Evolutionary conservation across 1,140 invertebrate species (phyloP).

Genomic region (Pogonomyrmex barbatus): DNA sequence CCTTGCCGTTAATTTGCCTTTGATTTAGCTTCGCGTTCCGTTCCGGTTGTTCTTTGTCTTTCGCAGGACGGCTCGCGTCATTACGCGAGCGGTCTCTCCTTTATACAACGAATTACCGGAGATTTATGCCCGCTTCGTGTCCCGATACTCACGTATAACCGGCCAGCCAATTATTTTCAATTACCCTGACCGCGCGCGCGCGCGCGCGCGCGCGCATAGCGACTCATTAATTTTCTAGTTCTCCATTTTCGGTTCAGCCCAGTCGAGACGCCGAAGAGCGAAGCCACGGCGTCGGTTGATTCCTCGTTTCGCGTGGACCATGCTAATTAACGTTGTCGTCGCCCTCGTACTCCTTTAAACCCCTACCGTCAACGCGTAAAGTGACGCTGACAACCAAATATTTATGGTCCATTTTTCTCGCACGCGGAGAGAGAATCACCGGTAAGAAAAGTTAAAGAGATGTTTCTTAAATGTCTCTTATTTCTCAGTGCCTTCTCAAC

Average conservation of each 20-base stretch:
- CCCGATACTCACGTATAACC: conserved; percentile 65
- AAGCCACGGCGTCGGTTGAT: conserved; percentile 12
- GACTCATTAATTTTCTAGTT: conserved; percentile 70
- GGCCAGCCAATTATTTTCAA: conserved; percentile 75
- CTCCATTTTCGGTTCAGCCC: conserved; percentile 68
- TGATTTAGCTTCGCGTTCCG: conserved; percentile 6
- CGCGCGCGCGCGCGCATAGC: conserved; percentile 39
- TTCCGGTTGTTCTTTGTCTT: conserved; percentile 58
- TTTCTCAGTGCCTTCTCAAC: not conserved
- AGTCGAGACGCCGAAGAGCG: not conserved
- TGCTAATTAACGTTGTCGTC: conserved; percentile 54
- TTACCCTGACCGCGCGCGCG: conserved; percentile 65
- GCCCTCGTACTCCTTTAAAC: conserved; percentile 11
- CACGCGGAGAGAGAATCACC: not conserved
- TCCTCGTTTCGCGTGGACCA: conserved; percentile 9
- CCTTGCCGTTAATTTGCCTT: conserved; percentile 39
- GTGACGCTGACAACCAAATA: not conserved
- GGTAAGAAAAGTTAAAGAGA: not conserved
- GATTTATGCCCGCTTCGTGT: conserved; percentile 74
- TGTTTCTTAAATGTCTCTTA: not conserved
- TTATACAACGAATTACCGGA: conserved; percentile 72
- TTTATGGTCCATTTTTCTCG: conserved; percentile 19
- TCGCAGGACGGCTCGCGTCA: conserved; percentile 51
- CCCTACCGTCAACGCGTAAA: not conserved
- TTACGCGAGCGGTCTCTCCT: conserved; percentile 69